phyloP scores from a whole-genome alignment of 2,797 vertebrate genomes.

The Amblyopsis hoosieri region DNA sequence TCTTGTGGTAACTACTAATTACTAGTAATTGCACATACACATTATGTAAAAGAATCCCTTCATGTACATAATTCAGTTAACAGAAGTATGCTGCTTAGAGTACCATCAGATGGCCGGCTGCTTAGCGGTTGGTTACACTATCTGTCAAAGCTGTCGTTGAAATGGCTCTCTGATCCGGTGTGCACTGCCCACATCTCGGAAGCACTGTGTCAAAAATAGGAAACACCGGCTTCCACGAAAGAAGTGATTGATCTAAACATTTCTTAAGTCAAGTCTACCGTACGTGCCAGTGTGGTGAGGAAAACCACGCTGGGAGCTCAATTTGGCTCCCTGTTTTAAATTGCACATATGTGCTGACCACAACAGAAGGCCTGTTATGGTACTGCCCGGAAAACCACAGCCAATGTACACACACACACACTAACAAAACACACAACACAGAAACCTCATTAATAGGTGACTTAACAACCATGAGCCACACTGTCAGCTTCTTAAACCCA shows the following conservation, averaged over 20 bases:
- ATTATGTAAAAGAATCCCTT: slow-evolving; percentile 22
- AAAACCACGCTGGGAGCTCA: slow-evolving; percentile 54
- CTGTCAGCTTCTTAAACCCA: slow-evolving; percentile 48
- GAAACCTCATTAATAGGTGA: slow-evolving; percentile 37
- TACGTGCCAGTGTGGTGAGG: slow-evolving; percentile 59
- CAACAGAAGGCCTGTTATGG: slow-evolving; percentile 81
- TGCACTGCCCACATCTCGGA: slow-evolving; percentile 66
- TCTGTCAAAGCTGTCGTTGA: slow-evolving; percentile 53
- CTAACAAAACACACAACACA: slow-evolving; percentile 42
- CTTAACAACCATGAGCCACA: slow-evolving; percentile 13
- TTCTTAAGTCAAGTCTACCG: slow-evolving; percentile 55
- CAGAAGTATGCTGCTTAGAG: slow-evolving; percentile 28
- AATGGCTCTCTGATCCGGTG: slow-evolving; percentile 63
- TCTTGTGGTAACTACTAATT: no score
- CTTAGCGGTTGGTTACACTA: slow-evolving; percentile 31
- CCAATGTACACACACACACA: slow-evolving; percentile 69
- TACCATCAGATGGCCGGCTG: slow-evolving; percentile 47
- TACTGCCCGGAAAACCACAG: slow-evolving; percentile 77
- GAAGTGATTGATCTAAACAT: slow-evolving; percentile 74
- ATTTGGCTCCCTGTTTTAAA: slow-evolving; percentile 73
- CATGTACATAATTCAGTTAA: not conserved
- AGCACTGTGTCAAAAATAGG: slow-evolving; percentile 66
- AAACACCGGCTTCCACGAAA: slow-evolving; percentile 60
- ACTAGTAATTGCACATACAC: slow-evolving; percentile 9
- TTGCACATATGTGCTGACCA: slow-evolving; percentile 81